Evolutionary conservation across 2,113 vertebrate species (phyloP).

Genomic region (Mionectes macconnelli): DNA sequence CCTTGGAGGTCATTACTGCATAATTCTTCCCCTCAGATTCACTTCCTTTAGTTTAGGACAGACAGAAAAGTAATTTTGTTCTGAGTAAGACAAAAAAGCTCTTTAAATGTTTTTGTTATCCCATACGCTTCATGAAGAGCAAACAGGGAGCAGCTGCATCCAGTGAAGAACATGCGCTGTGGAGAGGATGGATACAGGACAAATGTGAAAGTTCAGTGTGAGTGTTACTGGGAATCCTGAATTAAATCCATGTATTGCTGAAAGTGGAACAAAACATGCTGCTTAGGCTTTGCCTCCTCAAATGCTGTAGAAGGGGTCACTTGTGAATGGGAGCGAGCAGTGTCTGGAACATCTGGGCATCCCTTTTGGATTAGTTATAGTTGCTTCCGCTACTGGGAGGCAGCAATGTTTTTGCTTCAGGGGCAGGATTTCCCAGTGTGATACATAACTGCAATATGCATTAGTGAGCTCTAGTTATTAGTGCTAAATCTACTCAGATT

Average conservation of each 20-base stretch:
- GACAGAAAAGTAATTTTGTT: conserved; percentile 46
- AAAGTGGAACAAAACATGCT: background rate
- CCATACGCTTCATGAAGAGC: conserved; percentile 35
- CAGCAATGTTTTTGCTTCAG: background rate
- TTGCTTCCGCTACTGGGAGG: background rate
- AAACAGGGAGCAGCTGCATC: conserved; percentile 24
- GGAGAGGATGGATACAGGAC: background rate
- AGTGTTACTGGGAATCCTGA: background rate
- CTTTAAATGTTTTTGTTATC: conserved; percentile 41
- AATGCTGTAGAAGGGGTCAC: background rate
- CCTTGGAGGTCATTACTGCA: background rate
- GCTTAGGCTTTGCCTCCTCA: background rate
- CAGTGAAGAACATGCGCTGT: background rate
- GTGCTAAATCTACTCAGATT: conserved; percentile 47
- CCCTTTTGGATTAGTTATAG: background rate
- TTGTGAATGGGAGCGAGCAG: background rate
- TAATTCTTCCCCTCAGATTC: background rate
- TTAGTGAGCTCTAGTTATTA: conserved; percentile 48
- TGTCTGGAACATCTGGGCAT: background rate
- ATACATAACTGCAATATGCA: conserved; percentile 10
- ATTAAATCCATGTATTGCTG: conserved; percentile 33
- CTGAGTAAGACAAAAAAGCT: conserved; percentile 20
- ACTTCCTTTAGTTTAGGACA: conserved; percentile 22
- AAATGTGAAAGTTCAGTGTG: conserved; percentile 43
- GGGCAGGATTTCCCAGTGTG: conserved; percentile 9